Percentiles rank a stretch among this genome's conserved stretches.
phyloP scores from a whole-genome alignment of 2,113 vertebrate genomes.

The Muntiacus reevesi region DNA sequence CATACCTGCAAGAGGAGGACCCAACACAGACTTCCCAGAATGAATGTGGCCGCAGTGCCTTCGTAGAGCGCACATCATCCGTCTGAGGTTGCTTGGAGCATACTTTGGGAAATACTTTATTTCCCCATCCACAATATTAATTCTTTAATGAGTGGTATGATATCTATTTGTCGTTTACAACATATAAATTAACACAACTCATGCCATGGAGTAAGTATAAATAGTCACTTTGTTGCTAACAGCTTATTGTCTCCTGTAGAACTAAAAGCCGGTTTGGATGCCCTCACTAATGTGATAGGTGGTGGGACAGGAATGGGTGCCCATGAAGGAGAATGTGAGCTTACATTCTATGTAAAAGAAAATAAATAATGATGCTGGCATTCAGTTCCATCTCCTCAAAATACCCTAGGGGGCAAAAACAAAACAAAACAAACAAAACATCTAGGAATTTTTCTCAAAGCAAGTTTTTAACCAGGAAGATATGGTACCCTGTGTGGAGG shows the following conservation, averaged over 20 bases:
- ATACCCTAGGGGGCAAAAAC: background rate
- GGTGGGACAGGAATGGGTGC: background rate
- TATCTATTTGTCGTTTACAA: background rate
- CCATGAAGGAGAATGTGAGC: background rate
- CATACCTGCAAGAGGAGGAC: background rate
- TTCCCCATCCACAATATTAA: background rate
- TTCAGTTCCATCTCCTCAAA: background rate
- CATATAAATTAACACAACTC: background rate
- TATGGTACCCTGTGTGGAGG: background rate
- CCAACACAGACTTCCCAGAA: background rate
- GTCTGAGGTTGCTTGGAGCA: background rate
- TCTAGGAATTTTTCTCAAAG: background rate
- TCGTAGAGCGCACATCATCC: background rate
- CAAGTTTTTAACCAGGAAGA: background rate
- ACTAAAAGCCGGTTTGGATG: background rate
- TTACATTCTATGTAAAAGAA: background rate
- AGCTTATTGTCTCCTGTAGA: background rate
- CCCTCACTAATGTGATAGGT: background rate
- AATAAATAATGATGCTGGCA: background rate
- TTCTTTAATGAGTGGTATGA: background rate
- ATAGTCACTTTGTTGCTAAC: background rate
- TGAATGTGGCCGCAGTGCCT: background rate
- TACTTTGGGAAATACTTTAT: background rate
- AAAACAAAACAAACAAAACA: background rate
- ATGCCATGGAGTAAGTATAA: background rate